These are phyloP conservation scores for Porites lutea DNA, from an alignment of 64 coral and sea anemone species.

Conservation along the genomic window DNA sequence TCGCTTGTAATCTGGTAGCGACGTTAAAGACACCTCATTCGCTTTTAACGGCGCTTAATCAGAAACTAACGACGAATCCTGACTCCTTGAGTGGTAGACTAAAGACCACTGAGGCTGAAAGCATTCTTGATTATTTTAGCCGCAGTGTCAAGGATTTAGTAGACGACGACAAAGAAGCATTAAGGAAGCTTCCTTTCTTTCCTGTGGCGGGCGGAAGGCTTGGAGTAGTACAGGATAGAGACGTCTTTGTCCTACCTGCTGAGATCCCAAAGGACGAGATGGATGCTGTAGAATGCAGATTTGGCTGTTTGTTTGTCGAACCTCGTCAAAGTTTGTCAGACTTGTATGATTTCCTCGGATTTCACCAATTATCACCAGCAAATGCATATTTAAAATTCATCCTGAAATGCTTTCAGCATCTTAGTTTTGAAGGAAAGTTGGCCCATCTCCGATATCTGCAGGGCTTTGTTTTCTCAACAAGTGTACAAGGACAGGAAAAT, in stretches of 20 bases:
- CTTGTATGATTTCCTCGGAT: constrained; percentile 13
- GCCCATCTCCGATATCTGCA: constrained; percentile 30
- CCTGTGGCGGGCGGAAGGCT: not conserved
- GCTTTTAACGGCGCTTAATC: not conserved
- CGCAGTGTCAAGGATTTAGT: not conserved
- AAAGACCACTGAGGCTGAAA: not conserved
- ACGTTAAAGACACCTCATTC: not conserved
- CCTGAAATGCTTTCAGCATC: constrained; percentile 25
- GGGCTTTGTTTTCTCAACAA: not conserved
- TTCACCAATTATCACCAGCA: not conserved
- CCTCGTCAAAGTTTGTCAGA: not conserved
- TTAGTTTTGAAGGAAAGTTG: constrained; percentile 24
- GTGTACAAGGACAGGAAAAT: not conserved
- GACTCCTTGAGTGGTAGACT: not conserved
- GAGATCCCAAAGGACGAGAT: constrained; percentile 26
- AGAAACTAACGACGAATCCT: not conserved
- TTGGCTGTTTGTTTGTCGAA: constrained; percentile 24
- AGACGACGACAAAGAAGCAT: not conserved
- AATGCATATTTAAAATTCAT: constrained; percentile 42
- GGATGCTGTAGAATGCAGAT: constrained; percentile 12
- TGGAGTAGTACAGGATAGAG: not conserved
- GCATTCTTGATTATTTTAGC: constrained; percentile 29
- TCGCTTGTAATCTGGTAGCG: constrained; percentile 17
- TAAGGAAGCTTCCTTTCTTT: constrained; percentile 45
- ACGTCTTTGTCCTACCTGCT: constrained; percentile 9